phyloP scores from a whole-genome alignment of 2,797 vertebrate genomes.

The Chloroceryle inda region DNA sequence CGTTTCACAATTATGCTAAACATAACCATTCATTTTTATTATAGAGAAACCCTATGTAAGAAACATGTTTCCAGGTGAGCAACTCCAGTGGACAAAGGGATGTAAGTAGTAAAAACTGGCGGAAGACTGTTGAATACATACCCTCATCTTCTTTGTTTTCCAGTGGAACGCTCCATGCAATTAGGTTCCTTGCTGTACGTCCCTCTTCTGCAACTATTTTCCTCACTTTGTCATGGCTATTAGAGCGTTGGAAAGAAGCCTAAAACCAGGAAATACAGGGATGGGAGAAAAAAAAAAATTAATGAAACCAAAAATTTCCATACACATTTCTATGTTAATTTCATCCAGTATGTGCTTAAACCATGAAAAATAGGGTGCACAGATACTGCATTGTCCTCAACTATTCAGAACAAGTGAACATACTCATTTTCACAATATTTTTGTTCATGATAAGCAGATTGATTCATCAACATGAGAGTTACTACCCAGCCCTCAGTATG shows the following conservation, averaged over 20 bases:
- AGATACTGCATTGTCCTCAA: neutral
- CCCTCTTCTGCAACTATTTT: conserved; percentile 98
- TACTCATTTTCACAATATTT: neutral
- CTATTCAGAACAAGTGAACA: neutral
- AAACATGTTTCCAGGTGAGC: neutral
- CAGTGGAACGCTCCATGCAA: conserved; percentile 96
- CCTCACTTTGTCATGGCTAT: conserved; percentile 98
- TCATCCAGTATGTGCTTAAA: neutral
- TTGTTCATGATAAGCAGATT: neutral
- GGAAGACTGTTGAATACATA: conserved; percentile 60
- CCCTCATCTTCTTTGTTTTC: conserved; percentile 96
- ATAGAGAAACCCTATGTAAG: neutral
- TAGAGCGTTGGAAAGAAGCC: conserved; percentile 97
- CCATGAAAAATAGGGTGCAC: rapidly evolving
- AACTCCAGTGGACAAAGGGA: neutral
- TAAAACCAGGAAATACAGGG: conserved; percentile 51
- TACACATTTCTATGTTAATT: neutral
- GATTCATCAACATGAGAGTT: neutral
- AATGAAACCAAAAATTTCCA: no score
- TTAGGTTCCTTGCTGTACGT: conserved; percentile 94
- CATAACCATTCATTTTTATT: neutral
- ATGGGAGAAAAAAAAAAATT: neutral
- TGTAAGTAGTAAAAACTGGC: neutral
- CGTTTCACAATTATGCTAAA: neutral
- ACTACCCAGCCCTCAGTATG: neutral